A percentile compares a stretch with the other conserved stretches of the same genome.
Conservation (phyloP, 2,888 invertebrate species). For the Megastigmus dorsalis region DNA sequence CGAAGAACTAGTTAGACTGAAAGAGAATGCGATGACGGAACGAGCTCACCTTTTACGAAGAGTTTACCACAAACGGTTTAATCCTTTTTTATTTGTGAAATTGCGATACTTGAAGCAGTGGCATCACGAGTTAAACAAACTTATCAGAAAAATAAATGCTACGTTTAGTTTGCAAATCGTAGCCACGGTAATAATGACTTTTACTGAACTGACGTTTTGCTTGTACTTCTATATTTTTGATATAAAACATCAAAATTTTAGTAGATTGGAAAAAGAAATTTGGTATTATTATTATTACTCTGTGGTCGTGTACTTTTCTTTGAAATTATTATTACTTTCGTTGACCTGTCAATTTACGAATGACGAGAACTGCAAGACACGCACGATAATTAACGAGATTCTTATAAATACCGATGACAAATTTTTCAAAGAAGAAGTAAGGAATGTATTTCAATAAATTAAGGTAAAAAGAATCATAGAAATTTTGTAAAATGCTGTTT, state of each 20-base stretch:
- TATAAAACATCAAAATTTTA: fast-evolving
- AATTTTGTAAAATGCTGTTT: not conserved
- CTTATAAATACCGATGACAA: slow-evolving; percentile 60
- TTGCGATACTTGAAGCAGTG: slow-evolving; percentile 60
- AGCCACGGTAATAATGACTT: slow-evolving; percentile 59
- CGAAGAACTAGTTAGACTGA: slow-evolving; percentile 58
- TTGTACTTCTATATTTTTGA: slow-evolving; percentile 63
- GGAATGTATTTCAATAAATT: no score
- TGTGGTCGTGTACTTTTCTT: slow-evolving; percentile 55
- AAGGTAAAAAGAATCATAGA: no score
- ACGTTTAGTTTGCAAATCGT: slow-evolving; percentile 62
- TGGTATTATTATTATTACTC: slow-evolving; percentile 59
- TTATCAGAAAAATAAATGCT: slow-evolving; percentile 59
- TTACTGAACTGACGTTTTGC: slow-evolving; percentile 64
- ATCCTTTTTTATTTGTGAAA: slow-evolving; percentile 61
- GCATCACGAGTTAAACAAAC: slow-evolving; percentile 62
- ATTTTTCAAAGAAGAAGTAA: slow-evolving; percentile 62
- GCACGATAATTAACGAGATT: slow-evolving; percentile 60
- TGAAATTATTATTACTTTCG: slow-evolving; percentile 56
- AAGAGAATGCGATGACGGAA: slow-evolving; percentile 57
- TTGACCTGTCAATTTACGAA: slow-evolving; percentile 59
- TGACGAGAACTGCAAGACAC: slow-evolving; percentile 57
- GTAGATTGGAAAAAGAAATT: slow-evolving; percentile 49
- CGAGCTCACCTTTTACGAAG: slow-evolving; percentile 65
- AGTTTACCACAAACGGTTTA: slow-evolving; percentile 64